Evolutionary conservation across 2,888 invertebrate genomes (phyloP).

Genomic region (Nesidiocoris tenuis): DNA sequence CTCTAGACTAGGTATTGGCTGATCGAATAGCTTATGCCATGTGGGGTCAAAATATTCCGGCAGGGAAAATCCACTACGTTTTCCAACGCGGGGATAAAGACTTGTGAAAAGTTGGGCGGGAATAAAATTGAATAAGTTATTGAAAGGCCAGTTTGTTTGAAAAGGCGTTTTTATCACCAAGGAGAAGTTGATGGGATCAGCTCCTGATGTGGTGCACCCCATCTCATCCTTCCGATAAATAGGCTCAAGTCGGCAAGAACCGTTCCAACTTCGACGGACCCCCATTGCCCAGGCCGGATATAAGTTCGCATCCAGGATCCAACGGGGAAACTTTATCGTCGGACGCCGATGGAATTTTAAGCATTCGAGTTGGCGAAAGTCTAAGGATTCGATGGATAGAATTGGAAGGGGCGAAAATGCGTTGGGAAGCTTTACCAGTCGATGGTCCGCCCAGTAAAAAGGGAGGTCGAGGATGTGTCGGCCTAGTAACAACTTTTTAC

Average conservation of each 20-base stretch:
- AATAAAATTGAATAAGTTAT: conserved; percentile 43
- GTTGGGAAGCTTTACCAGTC: background rate
- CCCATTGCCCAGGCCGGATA: background rate
- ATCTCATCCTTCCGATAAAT: background rate
- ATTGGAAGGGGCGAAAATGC: background rate
- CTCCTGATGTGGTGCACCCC: background rate
- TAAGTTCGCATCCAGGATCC: background rate
- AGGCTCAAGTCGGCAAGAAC: background rate
- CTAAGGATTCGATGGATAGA: background rate
- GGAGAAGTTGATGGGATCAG: conserved; percentile 35
- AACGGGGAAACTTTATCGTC: background rate
- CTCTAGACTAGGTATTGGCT: too few relatives aligned
- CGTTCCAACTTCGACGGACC: background rate
- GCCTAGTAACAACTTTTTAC: background rate
- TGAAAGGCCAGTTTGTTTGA: conserved; percentile 30
- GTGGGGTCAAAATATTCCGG: background rate
- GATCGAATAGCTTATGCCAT: background rate
- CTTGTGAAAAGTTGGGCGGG: background rate
- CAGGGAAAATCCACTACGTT: background rate
- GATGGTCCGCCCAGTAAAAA: background rate
- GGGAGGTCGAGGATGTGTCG: background rate
- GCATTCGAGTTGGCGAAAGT: background rate
- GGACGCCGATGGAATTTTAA: background rate
- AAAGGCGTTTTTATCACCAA: conserved; percentile 30
- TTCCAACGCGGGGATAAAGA: background rate